These are phyloP conservation scores for Tipula vernalis DNA, from an alignment of 2,888 invertebrate species.

Conservation along the genomic window DNA sequence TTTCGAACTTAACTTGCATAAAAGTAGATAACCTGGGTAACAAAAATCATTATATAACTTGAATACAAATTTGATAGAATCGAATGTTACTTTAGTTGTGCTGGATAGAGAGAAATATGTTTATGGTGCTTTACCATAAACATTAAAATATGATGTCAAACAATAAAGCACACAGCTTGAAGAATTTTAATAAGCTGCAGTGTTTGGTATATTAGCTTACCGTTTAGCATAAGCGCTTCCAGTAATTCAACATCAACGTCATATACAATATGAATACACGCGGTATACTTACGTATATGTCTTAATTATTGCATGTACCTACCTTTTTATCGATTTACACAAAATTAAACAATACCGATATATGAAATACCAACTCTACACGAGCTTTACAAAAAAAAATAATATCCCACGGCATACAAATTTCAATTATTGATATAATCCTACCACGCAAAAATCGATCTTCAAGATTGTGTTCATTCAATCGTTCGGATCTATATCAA, in stretches of 20 bases:
- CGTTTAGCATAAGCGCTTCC: not conserved
- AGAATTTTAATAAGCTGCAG: not conserved
- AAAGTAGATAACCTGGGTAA: no score
- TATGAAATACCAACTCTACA: not conserved
- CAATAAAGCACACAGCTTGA: no score
- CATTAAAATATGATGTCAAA: no score
- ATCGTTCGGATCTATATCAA: not conserved
- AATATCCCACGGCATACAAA: not conserved
- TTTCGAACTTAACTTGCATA: no score
- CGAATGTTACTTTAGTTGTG: no score
- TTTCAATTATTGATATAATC: not conserved
- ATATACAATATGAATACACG: not conserved
- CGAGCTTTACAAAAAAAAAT: not conserved
- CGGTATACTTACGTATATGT: not conserved
- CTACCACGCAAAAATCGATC: constrained; percentile 4
- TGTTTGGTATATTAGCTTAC: not conserved
- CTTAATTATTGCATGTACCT: not conserved
- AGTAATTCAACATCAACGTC: not conserved
- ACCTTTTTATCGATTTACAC: not conserved
- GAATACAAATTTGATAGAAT: no score
- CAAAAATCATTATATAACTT: no score
- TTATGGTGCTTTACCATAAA: no score
- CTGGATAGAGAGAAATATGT: no score
- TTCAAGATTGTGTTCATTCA: not conserved
- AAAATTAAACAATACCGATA: not conserved